phyloP scores from a whole-genome alignment of 2,797 vertebrate species.

The Manis pentadactyla region DNA sequence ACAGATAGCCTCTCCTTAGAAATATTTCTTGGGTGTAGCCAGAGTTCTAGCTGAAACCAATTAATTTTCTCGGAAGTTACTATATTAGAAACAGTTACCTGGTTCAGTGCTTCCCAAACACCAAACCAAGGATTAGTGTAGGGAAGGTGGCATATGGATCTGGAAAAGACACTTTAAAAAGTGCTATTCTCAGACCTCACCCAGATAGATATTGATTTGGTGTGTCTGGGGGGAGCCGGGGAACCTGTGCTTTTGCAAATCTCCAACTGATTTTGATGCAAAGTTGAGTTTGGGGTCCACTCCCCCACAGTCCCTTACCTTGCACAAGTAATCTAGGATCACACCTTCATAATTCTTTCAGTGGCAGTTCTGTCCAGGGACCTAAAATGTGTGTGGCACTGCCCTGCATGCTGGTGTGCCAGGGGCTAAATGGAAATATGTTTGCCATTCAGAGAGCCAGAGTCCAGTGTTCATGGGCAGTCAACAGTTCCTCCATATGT shows the following conservation, averaged over 20 bases:
- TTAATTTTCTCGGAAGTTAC: constrained; percentile 35
- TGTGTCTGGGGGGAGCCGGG: background rate
- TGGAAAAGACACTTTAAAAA: background rate
- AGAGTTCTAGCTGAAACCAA: constrained; percentile 3
- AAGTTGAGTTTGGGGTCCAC: background rate
- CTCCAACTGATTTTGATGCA: background rate
- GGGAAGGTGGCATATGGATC: background rate
- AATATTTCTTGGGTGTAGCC: background rate
- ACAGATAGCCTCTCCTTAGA: constrained; percentile 29
- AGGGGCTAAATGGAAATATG: background rate
- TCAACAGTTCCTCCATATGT: constrained; percentile 19
- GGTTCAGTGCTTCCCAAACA: background rate
- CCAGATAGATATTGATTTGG: background rate
- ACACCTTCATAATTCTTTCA: background rate
- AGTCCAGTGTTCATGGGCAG: background rate
- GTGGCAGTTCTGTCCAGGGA: background rate
- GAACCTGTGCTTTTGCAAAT: background rate
- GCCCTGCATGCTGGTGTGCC: background rate
- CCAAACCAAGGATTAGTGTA: background rate
- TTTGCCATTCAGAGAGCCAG: constrained; percentile 42
- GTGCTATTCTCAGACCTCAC: too few relatives aligned
- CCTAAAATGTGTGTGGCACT: background rate
- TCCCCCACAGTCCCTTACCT: background rate
- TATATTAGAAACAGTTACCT: background rate
- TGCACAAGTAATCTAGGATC: background rate